Conservation (phyloP, 1,140 invertebrate genomes). For the Pseudobourletiella spinata region DNA sequence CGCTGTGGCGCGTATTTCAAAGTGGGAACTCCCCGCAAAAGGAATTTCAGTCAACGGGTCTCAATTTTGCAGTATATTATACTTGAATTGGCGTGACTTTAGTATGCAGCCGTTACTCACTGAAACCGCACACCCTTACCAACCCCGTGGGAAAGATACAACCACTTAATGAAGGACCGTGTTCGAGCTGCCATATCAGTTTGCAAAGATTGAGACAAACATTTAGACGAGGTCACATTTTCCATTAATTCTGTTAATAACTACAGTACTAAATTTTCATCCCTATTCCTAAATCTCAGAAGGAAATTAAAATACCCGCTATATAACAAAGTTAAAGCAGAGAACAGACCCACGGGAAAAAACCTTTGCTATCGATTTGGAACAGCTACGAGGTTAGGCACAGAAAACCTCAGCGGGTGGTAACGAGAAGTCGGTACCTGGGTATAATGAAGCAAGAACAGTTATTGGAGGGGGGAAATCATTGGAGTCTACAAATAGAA, state of each 20-base stretch:
- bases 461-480: no score
- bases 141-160: conserved; percentile 26
- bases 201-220: conserved; percentile 36
- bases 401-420: no score
- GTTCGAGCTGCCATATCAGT: conserved; percentile 23
- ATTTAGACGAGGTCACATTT: conserved; percentile 40
- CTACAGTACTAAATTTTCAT: conserved; percentile 39
- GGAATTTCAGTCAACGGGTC: conserved; percentile 36
- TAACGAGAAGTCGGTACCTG: no score
- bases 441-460: not conserved
- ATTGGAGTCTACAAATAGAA: no score
- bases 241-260: conserved; percentile 41
- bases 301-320: not conserved
- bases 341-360: no score
- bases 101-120: not conserved
- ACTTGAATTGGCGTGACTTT: conserved; percentile 4
- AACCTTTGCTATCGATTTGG: not conserved
- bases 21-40: conserved; percentile 32
- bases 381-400: not conserved
- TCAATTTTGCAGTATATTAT: conserved; percentile 31
- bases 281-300: conserved; percentile 26
- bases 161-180: conserved; percentile 21
- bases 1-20: conserved; percentile 32
- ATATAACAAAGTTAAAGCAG: not conserved
- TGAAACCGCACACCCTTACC: conserved; percentile 30